These are phyloP conservation scores for Lepidochitona cinerea DNA, from an alignment of 2,888 invertebrate genomes.

Conservation along the genomic window DNA sequence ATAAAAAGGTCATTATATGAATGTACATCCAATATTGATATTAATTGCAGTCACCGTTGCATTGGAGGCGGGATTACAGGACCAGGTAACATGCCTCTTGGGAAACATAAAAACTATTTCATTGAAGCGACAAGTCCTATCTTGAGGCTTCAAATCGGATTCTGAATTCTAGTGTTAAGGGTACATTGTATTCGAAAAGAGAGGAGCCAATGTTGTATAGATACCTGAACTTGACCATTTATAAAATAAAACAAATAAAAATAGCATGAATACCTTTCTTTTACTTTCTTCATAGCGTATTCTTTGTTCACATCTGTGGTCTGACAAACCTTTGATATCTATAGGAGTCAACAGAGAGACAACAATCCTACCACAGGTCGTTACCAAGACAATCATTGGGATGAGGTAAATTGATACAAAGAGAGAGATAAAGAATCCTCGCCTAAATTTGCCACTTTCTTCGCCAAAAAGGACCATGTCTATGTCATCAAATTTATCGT, in stretches of 20 bases:
- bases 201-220: neutral
- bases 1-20: too few species aligned
- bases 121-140: too few species aligned
- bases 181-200: neutral
- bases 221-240: too few species aligned
- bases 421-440: conserved; percentile 64
- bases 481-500: conserved; percentile 56
- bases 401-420: conserved; percentile 67
- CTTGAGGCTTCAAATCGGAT: too few species aligned
- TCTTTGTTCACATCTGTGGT: neutral
- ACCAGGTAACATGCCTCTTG: too few species aligned
- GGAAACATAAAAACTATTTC: too few species aligned
- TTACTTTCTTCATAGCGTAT: conserved; percentile 37
- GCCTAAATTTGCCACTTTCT: conserved; percentile 31
- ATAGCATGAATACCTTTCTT: conserved; percentile 26
- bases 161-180: neutral
- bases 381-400: conserved; percentile 62
- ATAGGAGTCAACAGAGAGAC: conserved; percentile 33
- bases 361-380: conserved; percentile 38
- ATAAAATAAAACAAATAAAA: neutral
- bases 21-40: too few species aligned
- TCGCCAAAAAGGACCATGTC: conserved; percentile 33
- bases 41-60: too few species aligned
- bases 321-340: neutral
- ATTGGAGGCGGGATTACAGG: too few species aligned